A percentile compares a stretch with the other conserved stretches of the same genome.
Conservation (phyloP, 2,888 invertebrate species). For the Seladonia tumulorum region DNA sequence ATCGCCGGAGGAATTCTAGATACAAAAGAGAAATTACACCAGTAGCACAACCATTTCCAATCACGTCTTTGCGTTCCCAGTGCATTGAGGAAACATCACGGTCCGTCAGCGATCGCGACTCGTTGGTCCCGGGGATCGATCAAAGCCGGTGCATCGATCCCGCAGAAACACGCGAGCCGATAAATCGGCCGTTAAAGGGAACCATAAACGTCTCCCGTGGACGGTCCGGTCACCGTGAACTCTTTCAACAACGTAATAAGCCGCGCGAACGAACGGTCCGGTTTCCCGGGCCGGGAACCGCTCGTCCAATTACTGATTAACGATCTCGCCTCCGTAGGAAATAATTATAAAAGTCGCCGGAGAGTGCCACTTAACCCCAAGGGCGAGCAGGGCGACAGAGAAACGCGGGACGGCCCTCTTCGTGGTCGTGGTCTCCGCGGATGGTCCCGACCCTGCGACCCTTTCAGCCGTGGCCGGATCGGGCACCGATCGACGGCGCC, state of each 20-base stretch:
- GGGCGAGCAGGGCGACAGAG: constrained; percentile 71
- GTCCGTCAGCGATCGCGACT: background rate
- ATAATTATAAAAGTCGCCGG: constrained; percentile 77
- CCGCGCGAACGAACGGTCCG: constrained; percentile 21
- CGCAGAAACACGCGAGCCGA: background rate
- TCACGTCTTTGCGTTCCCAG: background rate
- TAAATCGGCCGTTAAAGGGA: constrained; percentile 58
- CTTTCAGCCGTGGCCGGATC: constrained; percentile 31
- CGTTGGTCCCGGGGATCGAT: background rate
- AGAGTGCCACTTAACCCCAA: constrained; percentile 82
- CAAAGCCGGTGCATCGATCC: background rate
- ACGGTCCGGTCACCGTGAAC: constrained; percentile 39
- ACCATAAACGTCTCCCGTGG: constrained; percentile 53
- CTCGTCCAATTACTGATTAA: constrained; percentile 77
- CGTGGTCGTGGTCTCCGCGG: constrained; percentile 16
- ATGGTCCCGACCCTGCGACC: constrained; percentile 59
- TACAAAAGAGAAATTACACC: background rate
- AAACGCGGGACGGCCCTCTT: background rate
- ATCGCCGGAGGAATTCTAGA: background rate
- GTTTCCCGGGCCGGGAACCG: constrained; percentile 62
- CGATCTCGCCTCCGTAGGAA: constrained; percentile 74
- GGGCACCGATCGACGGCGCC: constrained; percentile 68
- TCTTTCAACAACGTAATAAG: constrained; percentile 67
- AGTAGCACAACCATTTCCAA: background rate
- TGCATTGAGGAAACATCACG: background rate